Evolutionary conservation across 2,797 vertebrate genomes (phyloP), one percentile per base, ranked within the genome.

Genomic region (Takifugu rubripes): DNA sequence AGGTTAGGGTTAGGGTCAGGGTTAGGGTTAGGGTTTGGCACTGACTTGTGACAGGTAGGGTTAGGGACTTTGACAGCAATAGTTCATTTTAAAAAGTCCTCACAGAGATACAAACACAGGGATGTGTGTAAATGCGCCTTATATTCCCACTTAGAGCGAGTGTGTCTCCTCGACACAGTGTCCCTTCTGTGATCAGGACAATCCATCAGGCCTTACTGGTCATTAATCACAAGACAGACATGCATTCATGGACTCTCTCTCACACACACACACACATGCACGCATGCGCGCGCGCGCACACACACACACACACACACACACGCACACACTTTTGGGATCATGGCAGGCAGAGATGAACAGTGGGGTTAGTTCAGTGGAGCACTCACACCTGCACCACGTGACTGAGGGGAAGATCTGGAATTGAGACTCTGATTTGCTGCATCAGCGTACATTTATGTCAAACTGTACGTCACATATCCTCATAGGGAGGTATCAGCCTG

Each of bases 111-210:
- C 12, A 40, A 29, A 21, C 9, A 10, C n/a, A 47, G n/a, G 8
- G 16, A 14, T 59, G 15, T 17, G 42, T 66, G 52, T 64, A 45
- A 43, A 54, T 50, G 24, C 52, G 72, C 59, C 66, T 62, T 86
- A 57, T 65, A 62, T 67, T 65, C 56, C 79, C 88, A 91, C 89
- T 92, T 87, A 85, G 90, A 87, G 90, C 89, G 90, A 89, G 90
- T 92, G 78, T 84, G 88, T 91, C 87, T 79, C 85, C 90, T 90
- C 85, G 93, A 93, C 91, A 90, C 82, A 54, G 85, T 95, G 94
- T 95, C 94, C 91, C 87, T 86, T 83, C 89, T 81, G 80, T 87
- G 89, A 93, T 89, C 89, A 82, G 85, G 88, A 91, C 87, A 93
- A 94, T 96, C 92, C 92, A 93, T 96, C 93, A 94, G 89, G 71